Percentiles rank a stretch among this genome's conserved stretches.
Conservation (phyloP, 1,140 invertebrate genomes). For the Megalopta genalis region DNA sequence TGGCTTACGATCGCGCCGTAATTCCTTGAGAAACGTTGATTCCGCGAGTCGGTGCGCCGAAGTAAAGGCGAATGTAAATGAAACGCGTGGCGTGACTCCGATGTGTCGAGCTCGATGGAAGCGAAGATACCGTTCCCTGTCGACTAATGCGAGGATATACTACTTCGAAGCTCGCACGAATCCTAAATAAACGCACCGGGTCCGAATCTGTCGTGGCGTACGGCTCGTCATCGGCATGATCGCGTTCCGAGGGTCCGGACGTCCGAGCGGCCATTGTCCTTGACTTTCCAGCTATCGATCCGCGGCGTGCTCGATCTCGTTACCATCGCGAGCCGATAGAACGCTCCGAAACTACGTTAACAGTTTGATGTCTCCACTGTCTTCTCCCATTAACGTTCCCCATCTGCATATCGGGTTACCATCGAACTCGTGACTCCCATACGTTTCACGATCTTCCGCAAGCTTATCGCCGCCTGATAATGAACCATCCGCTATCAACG, state of each 20-base stretch:
- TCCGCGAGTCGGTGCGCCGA: neutral
- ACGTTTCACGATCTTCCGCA: conserved; percentile 7
- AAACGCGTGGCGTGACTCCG: neutral
- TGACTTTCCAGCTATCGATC: neutral
- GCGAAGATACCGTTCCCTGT: neutral
- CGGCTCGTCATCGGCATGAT: neutral
- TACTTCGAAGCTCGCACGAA: neutral
- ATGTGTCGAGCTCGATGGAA: neutral
- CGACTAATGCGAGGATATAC: neutral
- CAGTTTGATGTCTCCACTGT: conserved; percentile 11
- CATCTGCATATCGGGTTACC: conserved; percentile 44
- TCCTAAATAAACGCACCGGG: neutral
- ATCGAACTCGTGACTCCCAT: conserved; percentile 28
- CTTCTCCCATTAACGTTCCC: conserved; percentile 9
- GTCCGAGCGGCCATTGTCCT: neutral
- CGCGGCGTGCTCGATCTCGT: neutral
- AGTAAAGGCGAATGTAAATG: neutral
- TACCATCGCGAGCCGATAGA: neutral
- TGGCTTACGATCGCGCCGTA: no score
- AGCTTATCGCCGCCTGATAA: conserved; percentile 48
- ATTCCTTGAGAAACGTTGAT: neutral
- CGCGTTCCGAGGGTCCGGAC: no score
- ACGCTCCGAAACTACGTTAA: neutral
- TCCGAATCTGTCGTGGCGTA: neutral
- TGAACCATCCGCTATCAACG: conserved; percentile 40